Conservation (phyloP, 2,797 vertebrate species). For the Rhodeus uyekii region DNA sequence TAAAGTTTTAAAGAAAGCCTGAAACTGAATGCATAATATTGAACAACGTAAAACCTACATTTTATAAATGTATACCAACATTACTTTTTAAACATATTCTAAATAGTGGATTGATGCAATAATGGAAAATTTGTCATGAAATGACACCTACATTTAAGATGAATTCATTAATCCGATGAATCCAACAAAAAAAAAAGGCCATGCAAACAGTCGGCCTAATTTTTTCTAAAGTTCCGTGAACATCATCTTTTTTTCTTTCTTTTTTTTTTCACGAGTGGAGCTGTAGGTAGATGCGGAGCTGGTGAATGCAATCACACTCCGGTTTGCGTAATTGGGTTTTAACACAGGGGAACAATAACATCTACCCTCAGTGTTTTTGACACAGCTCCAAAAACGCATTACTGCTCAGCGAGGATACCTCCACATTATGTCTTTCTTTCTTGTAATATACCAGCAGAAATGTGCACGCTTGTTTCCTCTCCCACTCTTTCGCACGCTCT, state of each 20-base stretch:
- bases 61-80: not conserved
- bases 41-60: not conserved
- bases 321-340: constrained; percentile 77
- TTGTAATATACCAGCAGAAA: constrained; percentile 72
- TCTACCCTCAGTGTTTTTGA: constrained; percentile 76
- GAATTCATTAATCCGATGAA: not conserved
- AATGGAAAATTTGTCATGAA: too few species aligned
- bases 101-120: not conserved
- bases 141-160: not conserved
- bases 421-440: constrained; percentile 69
- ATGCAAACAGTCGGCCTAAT: not conserved
- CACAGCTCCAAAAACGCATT: constrained; percentile 74
- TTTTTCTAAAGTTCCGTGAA: constrained; percentile 4
- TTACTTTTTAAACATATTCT: not conserved
- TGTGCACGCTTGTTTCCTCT: constrained; percentile 52
- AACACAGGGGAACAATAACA: constrained; percentile 77
- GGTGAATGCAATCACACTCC: constrained; percentile 64
- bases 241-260: not conserved
- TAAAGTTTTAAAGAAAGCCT: not conserved
- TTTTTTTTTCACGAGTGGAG: constrained; percentile 8
- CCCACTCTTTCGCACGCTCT: constrained; percentile 46
- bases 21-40: not conserved
- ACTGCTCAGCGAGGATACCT: constrained; percentile 67
- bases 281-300: constrained; percentile 50
- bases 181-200: not conserved